Conservation (phyloP, 2,888 invertebrate genomes). For the Incurvaria masculella region DNA sequence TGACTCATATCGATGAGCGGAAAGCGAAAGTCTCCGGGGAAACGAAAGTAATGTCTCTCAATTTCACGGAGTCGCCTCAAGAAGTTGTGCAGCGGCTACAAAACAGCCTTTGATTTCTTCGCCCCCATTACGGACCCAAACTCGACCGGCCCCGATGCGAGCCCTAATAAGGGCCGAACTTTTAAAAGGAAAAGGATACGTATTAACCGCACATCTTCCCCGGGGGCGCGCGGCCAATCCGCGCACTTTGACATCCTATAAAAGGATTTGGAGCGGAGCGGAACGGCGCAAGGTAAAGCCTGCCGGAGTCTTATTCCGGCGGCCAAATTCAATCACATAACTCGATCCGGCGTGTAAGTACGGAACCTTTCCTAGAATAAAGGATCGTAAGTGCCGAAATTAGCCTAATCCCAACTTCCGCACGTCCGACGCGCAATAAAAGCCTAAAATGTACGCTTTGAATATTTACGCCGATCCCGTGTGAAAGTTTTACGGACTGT, state of each 20-base stretch:
- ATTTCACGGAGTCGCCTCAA: no score
- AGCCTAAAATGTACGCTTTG: background rate
- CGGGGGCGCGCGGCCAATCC: background rate
- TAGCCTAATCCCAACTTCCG: background rate
- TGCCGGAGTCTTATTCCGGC: background rate
- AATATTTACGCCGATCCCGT: background rate
- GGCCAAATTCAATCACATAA: background rate
- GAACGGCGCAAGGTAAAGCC: background rate
- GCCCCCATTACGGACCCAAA: background rate
- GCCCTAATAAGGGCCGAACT: background rate
- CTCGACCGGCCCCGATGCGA: background rate
- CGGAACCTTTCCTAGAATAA: background rate
- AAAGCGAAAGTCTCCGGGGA: no score
- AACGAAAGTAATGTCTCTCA: no score
- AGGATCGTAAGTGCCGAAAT: background rate
- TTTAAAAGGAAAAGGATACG: background rate
- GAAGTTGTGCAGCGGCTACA: no score
- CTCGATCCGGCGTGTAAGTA: background rate
- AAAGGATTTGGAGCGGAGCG: background rate
- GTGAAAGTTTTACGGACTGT: background rate
- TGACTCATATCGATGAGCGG: no score
- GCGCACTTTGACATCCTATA: background rate
- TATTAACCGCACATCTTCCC: background rate
- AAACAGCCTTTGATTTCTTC: background rate
- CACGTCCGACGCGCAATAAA: background rate